phyloP scores from a whole-genome alignment of 2,888 invertebrate species.

The Ceramica pisi region DNA sequence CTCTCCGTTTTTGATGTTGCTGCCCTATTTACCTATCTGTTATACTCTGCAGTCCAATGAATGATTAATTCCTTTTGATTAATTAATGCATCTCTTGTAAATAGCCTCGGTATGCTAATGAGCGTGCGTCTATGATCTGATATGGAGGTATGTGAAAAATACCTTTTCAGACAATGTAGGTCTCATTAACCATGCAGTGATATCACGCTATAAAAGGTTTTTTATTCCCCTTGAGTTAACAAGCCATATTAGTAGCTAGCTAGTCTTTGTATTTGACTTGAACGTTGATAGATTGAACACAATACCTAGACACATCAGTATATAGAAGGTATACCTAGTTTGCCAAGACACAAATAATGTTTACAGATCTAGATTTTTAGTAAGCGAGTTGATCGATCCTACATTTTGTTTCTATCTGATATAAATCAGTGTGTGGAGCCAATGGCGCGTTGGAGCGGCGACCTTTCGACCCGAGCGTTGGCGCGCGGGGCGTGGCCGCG shows the following conservation, averaged over 20 bases:
- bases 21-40: neutral
- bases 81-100: neutral
- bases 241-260: constrained; percentile 1
- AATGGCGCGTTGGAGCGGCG: constrained; percentile 79
- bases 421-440: constrained; percentile 75
- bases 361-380: constrained; percentile 23
- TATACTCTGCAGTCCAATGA: neutral
- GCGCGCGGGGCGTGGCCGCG: constrained; percentile 88
- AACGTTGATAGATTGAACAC: neutral
- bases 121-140: constrained; percentile 1
- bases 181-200: constrained; percentile 25
- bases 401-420: constrained; percentile 46
- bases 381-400: constrained; percentile 20
- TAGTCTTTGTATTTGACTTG: neutral
- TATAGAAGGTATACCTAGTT: neutral
- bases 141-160: constrained; percentile 17
- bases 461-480: constrained; percentile 86
- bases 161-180: constrained; percentile 28
- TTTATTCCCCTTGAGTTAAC: constrained; percentile 1
- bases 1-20: neutral
- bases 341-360: constrained; percentile 13
- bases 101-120: constrained; percentile 23
- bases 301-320: neutral
- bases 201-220: constrained; percentile 14
- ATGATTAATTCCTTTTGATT: constrained; percentile 21